A percentile compares a stretch with the other conserved stretches of the same genome.
These are phyloP conservation scores for Coccyzus lansbergi DNA, from an alignment of 2,797 vertebrate genomes.

Conservation along the genomic window DNA sequence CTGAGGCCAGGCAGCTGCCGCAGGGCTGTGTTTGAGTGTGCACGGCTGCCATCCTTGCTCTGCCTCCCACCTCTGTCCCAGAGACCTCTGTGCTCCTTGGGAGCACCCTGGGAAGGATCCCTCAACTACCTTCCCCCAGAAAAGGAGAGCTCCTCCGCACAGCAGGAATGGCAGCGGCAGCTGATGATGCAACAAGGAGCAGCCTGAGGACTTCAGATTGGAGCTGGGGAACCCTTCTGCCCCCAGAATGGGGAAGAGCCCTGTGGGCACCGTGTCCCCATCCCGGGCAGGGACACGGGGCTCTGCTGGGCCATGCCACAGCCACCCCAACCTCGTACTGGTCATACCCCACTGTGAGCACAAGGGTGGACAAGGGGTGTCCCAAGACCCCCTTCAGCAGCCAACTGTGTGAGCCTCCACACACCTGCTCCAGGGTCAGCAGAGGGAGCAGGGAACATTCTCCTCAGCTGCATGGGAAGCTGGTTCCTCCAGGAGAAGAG, in stretches of 20 bases:
- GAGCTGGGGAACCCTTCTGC: not conserved
- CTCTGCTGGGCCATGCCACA: not conserved
- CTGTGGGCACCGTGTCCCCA: too few species aligned
- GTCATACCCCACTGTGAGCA: not conserved
- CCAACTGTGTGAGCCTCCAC: not conserved
- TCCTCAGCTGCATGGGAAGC: not conserved
- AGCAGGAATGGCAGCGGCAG: too few species aligned
- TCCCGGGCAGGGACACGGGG: too few species aligned
- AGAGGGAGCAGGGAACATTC: not conserved
- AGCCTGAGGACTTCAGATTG: rapidly evolving
- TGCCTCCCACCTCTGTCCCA: not conserved
- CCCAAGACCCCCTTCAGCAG: not conserved
- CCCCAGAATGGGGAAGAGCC: not conserved
- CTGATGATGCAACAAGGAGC: rapidly evolving
- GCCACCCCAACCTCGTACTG: not conserved
- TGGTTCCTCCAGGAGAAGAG: not conserved
- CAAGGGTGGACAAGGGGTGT: not conserved
- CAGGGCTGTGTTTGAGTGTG: not conserved
- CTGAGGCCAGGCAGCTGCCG: not conserved
- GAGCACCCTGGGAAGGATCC: not conserved
- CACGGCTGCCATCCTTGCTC: not conserved
- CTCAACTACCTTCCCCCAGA: rapidly evolving
- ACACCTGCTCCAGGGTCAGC: rapidly evolving
- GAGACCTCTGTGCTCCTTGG: not conserved
- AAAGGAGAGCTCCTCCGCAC: not conserved